phyloP scores from a whole-genome alignment of 2,888 invertebrate species.

The Drosophila siamana region DNA sequence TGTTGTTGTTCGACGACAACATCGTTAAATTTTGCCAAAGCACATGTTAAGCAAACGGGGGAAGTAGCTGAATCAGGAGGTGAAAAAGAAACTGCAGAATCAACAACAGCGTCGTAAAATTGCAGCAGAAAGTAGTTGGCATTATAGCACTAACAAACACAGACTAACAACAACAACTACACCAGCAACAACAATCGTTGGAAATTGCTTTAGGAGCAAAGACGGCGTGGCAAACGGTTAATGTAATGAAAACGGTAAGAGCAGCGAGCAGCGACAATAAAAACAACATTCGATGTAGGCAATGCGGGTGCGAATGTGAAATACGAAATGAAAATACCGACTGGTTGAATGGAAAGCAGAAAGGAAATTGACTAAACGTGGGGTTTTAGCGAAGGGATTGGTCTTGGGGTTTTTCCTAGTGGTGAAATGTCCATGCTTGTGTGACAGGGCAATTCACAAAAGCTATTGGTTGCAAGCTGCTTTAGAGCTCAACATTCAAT shows the following conservation, averaged over 20 bases:
- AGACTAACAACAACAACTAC: slow-evolving; percentile 10
- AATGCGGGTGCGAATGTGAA: slow-evolving; percentile 36
- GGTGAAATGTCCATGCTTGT: no score
- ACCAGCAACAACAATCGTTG: slow-evolving; percentile 38
- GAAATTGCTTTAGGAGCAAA: slow-evolving; percentile 31
- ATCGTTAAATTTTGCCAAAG: slow-evolving; percentile 50
- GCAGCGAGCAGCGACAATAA: slow-evolving; percentile 62
- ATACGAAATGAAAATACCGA: slow-evolving; percentile 29
- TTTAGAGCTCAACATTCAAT: no score
- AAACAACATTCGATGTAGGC: slow-evolving; percentile 64
- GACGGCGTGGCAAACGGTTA: slow-evolving; percentile 61
- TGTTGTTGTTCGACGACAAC: slow-evolving; percentile 42
- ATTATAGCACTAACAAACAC: slow-evolving; percentile 50
- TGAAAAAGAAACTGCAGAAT: slow-evolving; percentile 59
- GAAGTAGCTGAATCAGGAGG: slow-evolving; percentile 35
- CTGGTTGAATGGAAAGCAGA: not conserved
- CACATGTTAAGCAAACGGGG: slow-evolving; percentile 7
- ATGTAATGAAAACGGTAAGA: slow-evolving; percentile 75
- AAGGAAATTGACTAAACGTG: no score
- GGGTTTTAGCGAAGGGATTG: no score
- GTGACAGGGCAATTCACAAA: no score
- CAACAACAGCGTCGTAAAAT: slow-evolving; percentile 65
- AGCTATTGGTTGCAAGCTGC: no score
- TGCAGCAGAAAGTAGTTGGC: slow-evolving; percentile 57
- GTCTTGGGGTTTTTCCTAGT: no score